Conservation (phyloP, 1,140 invertebrate genomes). For the Rhopalosiphum padi region DNA sequence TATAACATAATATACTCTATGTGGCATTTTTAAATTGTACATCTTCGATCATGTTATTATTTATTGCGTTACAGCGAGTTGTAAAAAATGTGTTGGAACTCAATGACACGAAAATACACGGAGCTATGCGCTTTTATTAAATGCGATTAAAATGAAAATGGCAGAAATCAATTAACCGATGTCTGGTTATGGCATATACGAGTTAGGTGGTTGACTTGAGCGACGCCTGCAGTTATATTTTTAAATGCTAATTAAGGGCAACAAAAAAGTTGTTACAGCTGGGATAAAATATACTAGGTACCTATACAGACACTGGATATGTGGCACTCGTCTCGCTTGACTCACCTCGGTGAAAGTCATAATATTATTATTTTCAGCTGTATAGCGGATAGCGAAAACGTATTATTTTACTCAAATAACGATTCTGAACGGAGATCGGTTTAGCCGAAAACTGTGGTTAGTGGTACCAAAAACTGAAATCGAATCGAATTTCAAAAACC, state of each 20-base stretch:
- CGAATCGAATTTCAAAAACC: not conserved
- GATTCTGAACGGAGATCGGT: not conserved
- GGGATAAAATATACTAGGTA: not conserved
- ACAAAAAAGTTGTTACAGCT: not conserved
- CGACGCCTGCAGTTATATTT: not conserved
- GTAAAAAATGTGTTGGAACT: not conserved
- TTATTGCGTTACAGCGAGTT: not conserved
- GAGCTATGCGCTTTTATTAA: not conserved
- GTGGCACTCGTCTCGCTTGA: not conserved
- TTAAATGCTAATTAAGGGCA: not conserved
- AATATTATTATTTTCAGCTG: not conserved
- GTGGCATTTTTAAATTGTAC: not conserved
- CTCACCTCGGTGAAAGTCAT: not conserved
- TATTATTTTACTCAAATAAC: not conserved
- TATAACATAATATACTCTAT: not conserved
- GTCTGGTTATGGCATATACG: not conserved
- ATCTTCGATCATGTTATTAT: not conserved
- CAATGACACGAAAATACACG: not conserved
- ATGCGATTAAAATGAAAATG: constrained; percentile 1
- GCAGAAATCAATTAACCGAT: not conserved
- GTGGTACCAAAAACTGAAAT: not conserved
- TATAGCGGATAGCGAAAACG: not conserved
- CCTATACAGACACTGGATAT: not conserved
- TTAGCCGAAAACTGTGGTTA: not conserved
- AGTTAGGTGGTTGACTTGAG: not conserved